Conservation (phyloP, 1,140 invertebrate genomes). For the Holcopasites calliopsidis region DNA sequence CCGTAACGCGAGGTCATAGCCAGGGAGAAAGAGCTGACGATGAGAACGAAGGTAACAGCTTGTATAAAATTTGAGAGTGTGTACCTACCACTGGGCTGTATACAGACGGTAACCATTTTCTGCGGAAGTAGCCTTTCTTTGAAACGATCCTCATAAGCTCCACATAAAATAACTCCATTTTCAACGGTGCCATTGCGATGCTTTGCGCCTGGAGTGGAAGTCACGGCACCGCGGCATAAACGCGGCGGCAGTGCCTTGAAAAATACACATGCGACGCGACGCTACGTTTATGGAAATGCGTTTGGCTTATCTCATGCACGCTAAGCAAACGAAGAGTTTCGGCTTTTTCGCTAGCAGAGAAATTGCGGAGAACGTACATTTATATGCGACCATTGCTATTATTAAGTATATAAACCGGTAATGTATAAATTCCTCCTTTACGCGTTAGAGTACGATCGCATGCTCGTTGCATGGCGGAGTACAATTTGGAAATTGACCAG, state of each 20-base stretch:
- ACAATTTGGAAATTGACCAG: too few relatives aligned
- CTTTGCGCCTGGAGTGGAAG: constrained; percentile 60
- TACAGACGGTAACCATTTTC: constrained; percentile 53
- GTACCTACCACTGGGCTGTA: constrained; percentile 29
- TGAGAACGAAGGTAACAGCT: constrained; percentile 41
- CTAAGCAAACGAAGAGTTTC: constrained; percentile 57
- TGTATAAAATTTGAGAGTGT: constrained; percentile 44
- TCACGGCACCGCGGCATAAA: constrained; percentile 48
- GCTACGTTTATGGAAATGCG: constrained; percentile 59
- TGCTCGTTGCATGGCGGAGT: too few relatives aligned
- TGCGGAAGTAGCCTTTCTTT: constrained; percentile 29
- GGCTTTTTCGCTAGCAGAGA: constrained; percentile 2
- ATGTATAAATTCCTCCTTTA: neutral
- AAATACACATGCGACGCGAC: constrained; percentile 55
- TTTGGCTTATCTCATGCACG: constrained; percentile 60
- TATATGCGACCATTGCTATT: constrained; percentile 4
- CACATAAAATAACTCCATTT: constrained; percentile 63
- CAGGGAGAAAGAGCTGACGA: constrained; percentile 24
- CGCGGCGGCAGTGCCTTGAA: constrained; percentile 43
- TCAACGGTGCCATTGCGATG: constrained; percentile 52
- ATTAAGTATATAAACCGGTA: too few relatives aligned
- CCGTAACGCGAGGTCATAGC: neutral
- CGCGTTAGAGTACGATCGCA: too few relatives aligned
- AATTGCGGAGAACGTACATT: constrained; percentile 14
- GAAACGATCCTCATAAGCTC: constrained; percentile 58